Evolutionary conservation across 2,797 vertebrate genomes (phyloP).

Genomic region (Rhodeus uyekii): DNA sequence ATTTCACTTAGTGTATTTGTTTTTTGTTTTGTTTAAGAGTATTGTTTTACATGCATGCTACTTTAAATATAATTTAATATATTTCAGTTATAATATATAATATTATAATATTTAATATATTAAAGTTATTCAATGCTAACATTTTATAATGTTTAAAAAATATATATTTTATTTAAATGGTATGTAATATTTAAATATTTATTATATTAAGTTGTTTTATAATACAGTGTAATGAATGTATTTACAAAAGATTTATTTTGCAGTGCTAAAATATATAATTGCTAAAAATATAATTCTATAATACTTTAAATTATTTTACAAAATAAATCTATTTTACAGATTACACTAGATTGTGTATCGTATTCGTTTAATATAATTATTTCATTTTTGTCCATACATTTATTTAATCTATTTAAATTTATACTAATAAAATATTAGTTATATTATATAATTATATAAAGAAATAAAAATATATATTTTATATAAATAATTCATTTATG

Average conservation of each 20-base stretch:
- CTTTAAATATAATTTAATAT: background rate
- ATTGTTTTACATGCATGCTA: background rate
- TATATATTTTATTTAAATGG: too few species aligned
- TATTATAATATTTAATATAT: background rate
- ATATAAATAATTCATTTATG: background rate
- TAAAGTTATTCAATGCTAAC: too few species aligned
- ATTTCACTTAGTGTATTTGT: background rate
- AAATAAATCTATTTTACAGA: background rate
- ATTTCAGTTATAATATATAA: background rate
- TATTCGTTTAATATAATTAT: background rate
- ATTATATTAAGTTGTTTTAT: too few species aligned
- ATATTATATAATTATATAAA: background rate
- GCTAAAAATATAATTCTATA: background rate
- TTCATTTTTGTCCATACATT: background rate
- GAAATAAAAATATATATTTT: background rate
- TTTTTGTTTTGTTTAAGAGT: background rate
- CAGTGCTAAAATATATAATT: background rate
- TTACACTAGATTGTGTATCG: background rate
- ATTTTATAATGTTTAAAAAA: background rate
- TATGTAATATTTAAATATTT: too few species aligned
- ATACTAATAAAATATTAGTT: background rate
- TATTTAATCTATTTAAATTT: background rate
- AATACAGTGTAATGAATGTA: too few species aligned
- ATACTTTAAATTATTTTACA: background rate
- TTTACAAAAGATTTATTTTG: background rate